These are phyloP conservation scores for Epinotia ramella DNA, from an alignment of 2,888 invertebrate species.

Conservation along the genomic window DNA sequence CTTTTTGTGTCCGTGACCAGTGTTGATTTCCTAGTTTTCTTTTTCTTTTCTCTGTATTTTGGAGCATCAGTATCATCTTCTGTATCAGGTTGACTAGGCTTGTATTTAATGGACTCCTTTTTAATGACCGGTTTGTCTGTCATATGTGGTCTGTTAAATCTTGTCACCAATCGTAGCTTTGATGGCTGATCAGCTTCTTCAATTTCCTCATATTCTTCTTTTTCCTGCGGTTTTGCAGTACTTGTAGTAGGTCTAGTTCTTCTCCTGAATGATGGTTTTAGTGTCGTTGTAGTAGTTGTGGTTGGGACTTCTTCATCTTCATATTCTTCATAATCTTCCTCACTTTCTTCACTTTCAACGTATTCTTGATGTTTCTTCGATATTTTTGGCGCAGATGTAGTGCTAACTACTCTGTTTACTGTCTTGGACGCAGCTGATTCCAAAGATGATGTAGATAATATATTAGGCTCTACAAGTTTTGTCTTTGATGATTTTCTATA, in stretches of 20 bases:
- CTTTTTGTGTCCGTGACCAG: slow-evolving; percentile 76
- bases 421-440: slow-evolving; percentile 57
- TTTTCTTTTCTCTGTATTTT: slow-evolving; percentile 76
- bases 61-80: slow-evolving; percentile 52
- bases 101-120: slow-evolving; percentile 42
- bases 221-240: slow-evolving; percentile 53
- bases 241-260: slow-evolving; percentile 57
- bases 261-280: slow-evolving; percentile 62
- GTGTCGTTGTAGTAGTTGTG: slow-evolving; percentile 60
- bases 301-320: slow-evolving; percentile 51
- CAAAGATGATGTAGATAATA: slow-evolving; percentile 21
- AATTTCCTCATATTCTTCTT: slow-evolving; percentile 46
- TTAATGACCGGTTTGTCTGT: slow-evolving; percentile 48
- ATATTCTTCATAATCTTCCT: slow-evolving; percentile 61
- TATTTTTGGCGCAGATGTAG: slow-evolving; percentile 35
- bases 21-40: slow-evolving; percentile 73
- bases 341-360: slow-evolving; percentile 61
- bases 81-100: slow-evolving; percentile 46
- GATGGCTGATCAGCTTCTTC: slow-evolving; percentile 53
- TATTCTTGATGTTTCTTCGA: background rate
- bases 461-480: background rate
- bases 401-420: slow-evolving; percentile 40
- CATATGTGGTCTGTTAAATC: slow-evolving; percentile 64
- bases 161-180: slow-evolving; percentile 67
- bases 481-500: slow-evolving; percentile 24